Percentiles rank a stretch among this genome's conserved stretches.
Conservation (phyloP, 2,113 vertebrate genomes). For the Microcebus jonahi region DNA sequence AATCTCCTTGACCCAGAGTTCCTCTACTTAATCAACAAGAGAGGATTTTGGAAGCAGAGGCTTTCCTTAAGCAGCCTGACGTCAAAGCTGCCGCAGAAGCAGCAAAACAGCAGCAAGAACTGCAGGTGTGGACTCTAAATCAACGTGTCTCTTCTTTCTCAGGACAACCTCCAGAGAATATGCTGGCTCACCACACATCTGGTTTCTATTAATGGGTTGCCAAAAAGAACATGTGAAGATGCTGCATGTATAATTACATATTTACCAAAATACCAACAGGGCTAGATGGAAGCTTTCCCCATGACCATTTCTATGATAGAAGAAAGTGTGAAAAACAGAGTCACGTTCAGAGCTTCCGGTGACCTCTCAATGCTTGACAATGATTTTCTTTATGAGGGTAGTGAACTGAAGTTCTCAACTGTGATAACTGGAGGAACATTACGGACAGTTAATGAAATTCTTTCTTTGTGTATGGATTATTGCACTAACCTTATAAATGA, state of each 20-base stretch:
- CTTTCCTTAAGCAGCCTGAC: conserved; percentile 65
- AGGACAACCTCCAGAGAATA: conserved; percentile 79
- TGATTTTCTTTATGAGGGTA: background rate
- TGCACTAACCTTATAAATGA: background rate
- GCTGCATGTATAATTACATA: conserved; percentile 57
- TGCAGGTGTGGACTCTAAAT: conserved; percentile 81
- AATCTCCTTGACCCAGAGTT: conserved; percentile 21
- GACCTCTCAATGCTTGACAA: background rate
- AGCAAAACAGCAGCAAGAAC: conserved; percentile 58
- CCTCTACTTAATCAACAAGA: conserved; percentile 4
- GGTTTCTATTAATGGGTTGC: conserved; percentile 74
- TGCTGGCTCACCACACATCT: conserved; percentile 75
- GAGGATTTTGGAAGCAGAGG: conserved; percentile 45
- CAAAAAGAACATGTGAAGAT: conserved; percentile 65
- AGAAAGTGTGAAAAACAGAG: background rate
- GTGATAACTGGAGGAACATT: background rate
- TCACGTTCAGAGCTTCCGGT: background rate
- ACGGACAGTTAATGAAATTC: background rate
- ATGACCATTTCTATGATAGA: accelerated
- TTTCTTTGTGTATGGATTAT: background rate
- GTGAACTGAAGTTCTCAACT: background rate
- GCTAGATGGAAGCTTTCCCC: conserved; percentile 48
- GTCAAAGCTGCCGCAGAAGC: conserved; percentile 44
- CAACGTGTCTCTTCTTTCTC: conserved; percentile 78
- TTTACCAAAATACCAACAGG: conserved; percentile 73